These are phyloP conservation scores for Axea sp. DNA, from an alignment of 2,888 invertebrate genomes.

Conservation along the genomic window DNA sequence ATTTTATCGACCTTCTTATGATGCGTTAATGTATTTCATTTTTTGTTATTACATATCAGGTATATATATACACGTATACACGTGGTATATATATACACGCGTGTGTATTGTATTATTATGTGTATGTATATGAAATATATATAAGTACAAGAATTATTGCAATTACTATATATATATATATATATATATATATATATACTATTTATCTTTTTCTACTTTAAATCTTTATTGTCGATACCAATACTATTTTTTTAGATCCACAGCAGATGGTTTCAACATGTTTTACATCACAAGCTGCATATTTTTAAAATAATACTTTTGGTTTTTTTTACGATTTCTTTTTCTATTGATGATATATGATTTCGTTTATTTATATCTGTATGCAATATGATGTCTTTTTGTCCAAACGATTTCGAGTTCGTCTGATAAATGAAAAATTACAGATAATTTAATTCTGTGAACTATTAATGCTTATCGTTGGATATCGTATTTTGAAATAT, in stretches of 20 bases:
- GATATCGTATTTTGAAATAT: too few species aligned
- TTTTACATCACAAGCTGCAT: conserved; percentile 24
- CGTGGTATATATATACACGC: conserved; percentile 4
- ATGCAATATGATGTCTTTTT: conserved; percentile 6
- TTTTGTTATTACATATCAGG: conserved; percentile 5
- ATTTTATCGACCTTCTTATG: conserved; percentile 20
- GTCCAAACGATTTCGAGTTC: conserved; percentile 4
- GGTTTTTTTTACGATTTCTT: conserved; percentile 1
- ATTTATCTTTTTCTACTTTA: conserved; percentile 13
- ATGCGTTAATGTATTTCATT: conserved; percentile 32
- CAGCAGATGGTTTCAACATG: conserved; percentile 34
- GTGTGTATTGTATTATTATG: conserved; percentile 8
- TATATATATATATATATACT: conserved; percentile 12
- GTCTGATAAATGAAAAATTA: neutral
- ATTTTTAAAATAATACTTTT: conserved; percentile 1
- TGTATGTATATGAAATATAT: conserved; percentile 21
- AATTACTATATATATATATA: neutral
- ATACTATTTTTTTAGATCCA: conserved; percentile 47
- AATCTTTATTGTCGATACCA: conserved; percentile 25
- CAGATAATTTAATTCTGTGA: conserved; percentile 8
- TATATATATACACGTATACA: neutral
- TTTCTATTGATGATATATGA: conserved; percentile 1
- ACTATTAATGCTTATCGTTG: conserved; percentile 4
- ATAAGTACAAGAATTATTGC: neutral
- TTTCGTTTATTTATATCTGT: conserved; percentile 5